Evolutionary conservation across 2,888 invertebrate species (phyloP), one percentile per base, ranked within the genome.

Genomic region (Aphodius sticticus): DNA sequence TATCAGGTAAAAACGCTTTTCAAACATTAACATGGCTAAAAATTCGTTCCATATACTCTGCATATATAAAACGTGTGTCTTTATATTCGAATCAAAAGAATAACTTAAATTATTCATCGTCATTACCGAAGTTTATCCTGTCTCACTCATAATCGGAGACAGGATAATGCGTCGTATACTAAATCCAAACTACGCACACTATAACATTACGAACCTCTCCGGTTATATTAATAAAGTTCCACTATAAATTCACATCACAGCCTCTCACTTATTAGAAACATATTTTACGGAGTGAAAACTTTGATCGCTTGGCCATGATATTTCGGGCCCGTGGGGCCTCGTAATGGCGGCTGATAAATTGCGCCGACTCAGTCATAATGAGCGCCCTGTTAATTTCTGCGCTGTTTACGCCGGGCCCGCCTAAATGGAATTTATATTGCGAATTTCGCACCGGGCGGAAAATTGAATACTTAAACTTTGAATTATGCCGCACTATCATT

Each of bases 351-450:
- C 53, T 53, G 53, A 53, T 53, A 53, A 53, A 53, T 53, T 3
- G 53, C 53, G 53, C 53, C 53, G 53, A 53, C 53, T 53, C 53
- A 53, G 53, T 53, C 53, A 53, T 53, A 53, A 53, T 53, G 53
- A 53, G 53, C 53, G 53, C 53, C 53, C 53, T 53, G 53, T 53
- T 53, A 53, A 53, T 53, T 53, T 53, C 53, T 53, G 53, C 9
- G 53, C 53, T 53, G 53, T 53, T 53, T 53, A 53, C 53, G 53
- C 4, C 53, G 12, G 53, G 3, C 53, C 12, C 53, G 53, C 53
- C 53, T 53, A 53, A 53, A 53, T 53, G 53, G 53, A 53, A 53
- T 53, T 53, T 53, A 53, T 53, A 53, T 53, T 53, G 53, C 53
- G 53, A 53, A 53, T 53, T 53, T 53, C 53, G 53, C 53, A 53